A percentile compares a stretch with the other conserved stretches of the same genome.
phyloP scores from a whole-genome alignment of 2,797 vertebrate genomes.

The Choloepus didactylus region DNA sequence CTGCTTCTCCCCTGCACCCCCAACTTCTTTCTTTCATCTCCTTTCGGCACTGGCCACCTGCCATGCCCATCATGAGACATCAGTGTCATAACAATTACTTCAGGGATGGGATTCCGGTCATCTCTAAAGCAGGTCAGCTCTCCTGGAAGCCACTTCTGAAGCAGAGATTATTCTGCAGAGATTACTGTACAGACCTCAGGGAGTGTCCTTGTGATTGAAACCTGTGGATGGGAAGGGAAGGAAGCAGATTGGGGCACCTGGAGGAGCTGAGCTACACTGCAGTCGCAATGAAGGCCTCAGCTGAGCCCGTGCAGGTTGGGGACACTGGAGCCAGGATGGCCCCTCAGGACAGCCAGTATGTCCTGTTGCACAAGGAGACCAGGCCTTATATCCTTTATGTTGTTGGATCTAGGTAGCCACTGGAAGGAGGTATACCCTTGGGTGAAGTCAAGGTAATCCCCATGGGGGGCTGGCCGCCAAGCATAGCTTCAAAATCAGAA shows the following conservation, averaged over 20 bases:
- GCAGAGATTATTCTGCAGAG: neutral
- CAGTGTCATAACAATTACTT: neutral
- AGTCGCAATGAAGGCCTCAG: neutral
- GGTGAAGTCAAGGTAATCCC: neutral
- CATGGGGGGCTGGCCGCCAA: neutral
- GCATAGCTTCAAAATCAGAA: conserved; percentile 45
- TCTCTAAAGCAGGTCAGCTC: neutral
- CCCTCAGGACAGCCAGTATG: neutral
- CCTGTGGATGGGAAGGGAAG: neutral
- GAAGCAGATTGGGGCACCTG: neutral
- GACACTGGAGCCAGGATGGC: neutral
- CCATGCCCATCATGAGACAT: neutral
- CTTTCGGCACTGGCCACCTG: neutral
- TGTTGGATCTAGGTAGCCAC: neutral
- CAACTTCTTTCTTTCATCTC: neutral
- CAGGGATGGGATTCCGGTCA: neutral
- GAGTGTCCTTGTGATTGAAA: neutral
- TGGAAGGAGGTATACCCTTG: neutral
- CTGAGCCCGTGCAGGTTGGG: neutral
- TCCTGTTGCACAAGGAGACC: neutral
- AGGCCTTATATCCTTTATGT: neutral
- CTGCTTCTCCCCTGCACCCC: accelerated
- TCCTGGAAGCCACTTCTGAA: neutral
- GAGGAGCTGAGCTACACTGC: neutral
- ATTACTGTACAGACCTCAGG: neutral